Conservation (phyloP, 2,113 vertebrate genomes). For the Crotophaga sulcirostris region DNA sequence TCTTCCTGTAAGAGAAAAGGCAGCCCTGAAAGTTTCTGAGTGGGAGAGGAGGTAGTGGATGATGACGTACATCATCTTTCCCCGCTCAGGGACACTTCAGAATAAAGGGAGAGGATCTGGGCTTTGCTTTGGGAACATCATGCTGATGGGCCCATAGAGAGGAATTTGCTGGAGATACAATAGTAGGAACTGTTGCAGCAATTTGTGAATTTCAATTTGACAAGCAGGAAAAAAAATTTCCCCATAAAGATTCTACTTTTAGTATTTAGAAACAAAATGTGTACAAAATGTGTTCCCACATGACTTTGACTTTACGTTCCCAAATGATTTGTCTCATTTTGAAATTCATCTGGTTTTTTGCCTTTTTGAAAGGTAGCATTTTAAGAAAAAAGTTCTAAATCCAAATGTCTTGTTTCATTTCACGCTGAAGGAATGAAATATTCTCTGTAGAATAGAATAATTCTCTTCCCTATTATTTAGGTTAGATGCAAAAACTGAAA, state of each 20-base stretch:
- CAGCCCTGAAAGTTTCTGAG: background rate
- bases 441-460: background rate
- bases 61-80: background rate
- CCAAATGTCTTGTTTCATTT: background rate
- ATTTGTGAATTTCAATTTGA: background rate
- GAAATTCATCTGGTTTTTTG: background rate
- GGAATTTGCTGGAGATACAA: background rate
- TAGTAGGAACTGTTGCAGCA: background rate
- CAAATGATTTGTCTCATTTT: background rate
- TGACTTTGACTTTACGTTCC: background rate
- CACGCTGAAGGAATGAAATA: background rate
- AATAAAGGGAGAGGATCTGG: background rate
- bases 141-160: background rate
- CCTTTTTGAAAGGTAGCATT: background rate
- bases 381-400: background rate
- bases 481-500: background rate
- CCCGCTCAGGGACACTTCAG: background rate
- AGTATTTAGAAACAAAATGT: background rate
- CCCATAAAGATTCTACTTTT: background rate
- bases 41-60: background rate
- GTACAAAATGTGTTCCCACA: background rate
- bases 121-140: background rate
- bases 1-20: background rate
- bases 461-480: background rate
- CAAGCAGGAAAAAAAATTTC: background rate